These are phyloP conservation scores for Jacana jacana DNA, from an alignment of 2,113 vertebrate genomes.

Conservation along the genomic window DNA sequence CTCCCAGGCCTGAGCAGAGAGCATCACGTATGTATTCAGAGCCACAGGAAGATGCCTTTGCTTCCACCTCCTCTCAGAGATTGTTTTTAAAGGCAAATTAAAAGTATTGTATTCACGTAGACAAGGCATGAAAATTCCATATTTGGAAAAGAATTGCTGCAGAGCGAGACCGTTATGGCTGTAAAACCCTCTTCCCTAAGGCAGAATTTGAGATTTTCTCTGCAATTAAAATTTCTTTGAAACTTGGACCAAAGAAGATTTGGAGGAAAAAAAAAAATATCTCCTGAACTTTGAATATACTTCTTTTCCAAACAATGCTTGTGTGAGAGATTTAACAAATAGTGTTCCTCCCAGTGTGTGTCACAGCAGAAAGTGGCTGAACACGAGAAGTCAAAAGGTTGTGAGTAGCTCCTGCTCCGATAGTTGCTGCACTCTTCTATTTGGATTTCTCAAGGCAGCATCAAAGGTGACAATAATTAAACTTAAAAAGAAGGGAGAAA, in stretches of 20 bases:
- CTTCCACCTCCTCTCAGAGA: not conserved
- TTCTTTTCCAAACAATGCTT: constrained; percentile 57
- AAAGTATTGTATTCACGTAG: constrained; percentile 53
- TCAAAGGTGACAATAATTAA: constrained; percentile 12
- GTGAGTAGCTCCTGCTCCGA: not conserved
- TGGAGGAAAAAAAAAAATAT: constrained; percentile 51
- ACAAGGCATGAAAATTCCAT: constrained; percentile 71
- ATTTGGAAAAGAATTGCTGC: constrained; percentile 69
- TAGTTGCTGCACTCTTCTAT: not conserved
- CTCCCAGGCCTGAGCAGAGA: not conserved
- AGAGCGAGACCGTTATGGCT: constrained; percentile 66
- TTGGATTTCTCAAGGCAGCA: not conserved
- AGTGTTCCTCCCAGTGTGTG: not conserved
- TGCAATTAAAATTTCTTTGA: constrained; percentile 85
- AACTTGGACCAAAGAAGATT: constrained; percentile 76
- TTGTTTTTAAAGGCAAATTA: constrained; percentile 49
- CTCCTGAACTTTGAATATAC: constrained; percentile 65
- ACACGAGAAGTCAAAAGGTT: not conserved
- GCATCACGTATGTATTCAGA: not conserved
- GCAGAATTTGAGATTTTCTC: constrained; percentile 76
- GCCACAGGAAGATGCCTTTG: not conserved
- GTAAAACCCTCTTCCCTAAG: constrained; percentile 66
- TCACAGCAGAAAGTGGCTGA: not conserved
- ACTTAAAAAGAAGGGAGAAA: not conserved
- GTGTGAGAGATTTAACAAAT: constrained; percentile 59